Evolutionary conservation across 2,888 invertebrate genomes (phyloP).

Genomic region (Drosophila cognata): DNA sequence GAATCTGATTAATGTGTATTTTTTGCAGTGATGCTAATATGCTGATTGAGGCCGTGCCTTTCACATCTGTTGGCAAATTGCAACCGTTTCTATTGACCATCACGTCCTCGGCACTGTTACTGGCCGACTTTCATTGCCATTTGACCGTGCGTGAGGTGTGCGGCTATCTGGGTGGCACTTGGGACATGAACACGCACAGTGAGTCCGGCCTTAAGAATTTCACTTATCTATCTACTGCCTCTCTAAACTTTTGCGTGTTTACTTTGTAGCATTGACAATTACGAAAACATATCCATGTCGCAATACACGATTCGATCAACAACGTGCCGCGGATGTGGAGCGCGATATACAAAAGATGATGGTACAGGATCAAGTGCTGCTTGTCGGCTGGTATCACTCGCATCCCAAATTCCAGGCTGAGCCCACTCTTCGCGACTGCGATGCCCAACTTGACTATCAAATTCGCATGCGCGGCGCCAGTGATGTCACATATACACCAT

Average conservation of each 20-base stretch:
- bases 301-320: slow-evolving; percentile 91
- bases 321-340: slow-evolving; percentile 91
- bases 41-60: slow-evolving; percentile 94
- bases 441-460: slow-evolving; percentile 97
- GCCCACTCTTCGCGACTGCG: slow-evolving; percentile 94
- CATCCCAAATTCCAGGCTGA: slow-evolving; percentile 95
- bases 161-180: slow-evolving; percentile 97
- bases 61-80: slow-evolving; percentile 94
- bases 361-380: slow-evolving; percentile 91
- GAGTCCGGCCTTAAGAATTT: slow-evolving; percentile 85
- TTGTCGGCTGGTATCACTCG: slow-evolving; percentile 98
- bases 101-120: slow-evolving; percentile 93
- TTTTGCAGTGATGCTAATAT: slow-evolving; percentile 92
- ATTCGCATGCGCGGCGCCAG: slow-evolving; percentile 96
- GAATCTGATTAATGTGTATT: slow-evolving; percentile 1
- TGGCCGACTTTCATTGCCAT: slow-evolving; percentile 97
- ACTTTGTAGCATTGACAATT: slow-evolving; percentile 90
- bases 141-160: slow-evolving; percentile 96
- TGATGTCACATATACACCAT: slow-evolving; percentile 96
- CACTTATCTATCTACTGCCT: neutral
- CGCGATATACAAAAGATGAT: slow-evolving; percentile 93
- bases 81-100: slow-evolving; percentile 96
- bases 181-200: slow-evolving; percentile 98
- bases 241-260: slow-evolving; percentile 2
- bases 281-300: slow-evolving; percentile 96